phyloP scores from a whole-genome alignment of 2,113 vertebrate genomes.

The Mustela lutreola region DNA sequence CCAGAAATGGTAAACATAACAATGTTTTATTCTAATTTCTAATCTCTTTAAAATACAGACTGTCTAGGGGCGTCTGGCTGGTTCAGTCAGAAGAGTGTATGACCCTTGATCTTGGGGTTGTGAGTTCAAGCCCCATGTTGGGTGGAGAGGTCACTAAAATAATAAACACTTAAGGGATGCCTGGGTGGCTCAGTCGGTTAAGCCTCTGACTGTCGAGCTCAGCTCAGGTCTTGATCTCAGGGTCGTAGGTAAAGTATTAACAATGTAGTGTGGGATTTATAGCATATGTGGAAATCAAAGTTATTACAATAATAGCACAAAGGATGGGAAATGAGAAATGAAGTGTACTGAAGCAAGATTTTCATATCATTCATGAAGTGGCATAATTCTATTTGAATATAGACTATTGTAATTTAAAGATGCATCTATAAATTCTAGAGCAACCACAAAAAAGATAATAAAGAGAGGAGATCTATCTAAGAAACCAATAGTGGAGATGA shows the following conservation, averaged over 20 bases:
- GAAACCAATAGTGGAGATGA: background rate
- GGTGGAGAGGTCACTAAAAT: background rate
- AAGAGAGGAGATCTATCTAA: background rate
- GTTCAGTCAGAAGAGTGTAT: background rate
- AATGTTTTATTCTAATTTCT: background rate
- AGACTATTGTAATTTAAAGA: background rate
- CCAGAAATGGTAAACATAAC: background rate
- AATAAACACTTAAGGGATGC: background rate
- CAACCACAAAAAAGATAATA: background rate
- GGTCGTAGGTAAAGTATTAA: background rate
- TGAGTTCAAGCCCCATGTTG: background rate
- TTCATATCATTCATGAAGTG: background rate
- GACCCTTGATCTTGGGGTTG: background rate
- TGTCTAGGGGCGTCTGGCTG: background rate
- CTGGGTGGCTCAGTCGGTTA: background rate
- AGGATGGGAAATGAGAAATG: background rate
- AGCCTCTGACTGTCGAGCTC: background rate
- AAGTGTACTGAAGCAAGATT: background rate
- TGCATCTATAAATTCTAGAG: background rate
- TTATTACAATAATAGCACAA: background rate
- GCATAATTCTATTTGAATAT: background rate
- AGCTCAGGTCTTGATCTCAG: background rate
- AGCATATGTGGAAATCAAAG: background rate
- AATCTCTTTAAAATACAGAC: constrained; percentile 6
- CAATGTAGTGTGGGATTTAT: background rate